These are phyloP conservation scores for Petrophora chlorosata DNA, from an alignment of 2,888 invertebrate species.

Conservation along the genomic window DNA sequence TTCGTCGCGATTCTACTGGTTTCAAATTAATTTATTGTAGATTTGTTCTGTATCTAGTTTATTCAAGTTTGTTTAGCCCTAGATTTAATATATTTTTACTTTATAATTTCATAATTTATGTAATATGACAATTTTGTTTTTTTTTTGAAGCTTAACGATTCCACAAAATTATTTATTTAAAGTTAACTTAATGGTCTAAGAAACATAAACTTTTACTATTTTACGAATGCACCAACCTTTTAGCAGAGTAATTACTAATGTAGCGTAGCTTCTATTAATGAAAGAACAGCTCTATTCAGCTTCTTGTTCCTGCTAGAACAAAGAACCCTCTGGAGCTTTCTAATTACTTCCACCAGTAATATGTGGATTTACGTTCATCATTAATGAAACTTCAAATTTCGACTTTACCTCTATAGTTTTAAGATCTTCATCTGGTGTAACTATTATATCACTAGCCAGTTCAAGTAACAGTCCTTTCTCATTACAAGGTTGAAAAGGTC, in stretches of 20 bases:
- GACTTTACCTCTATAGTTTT: conserved; percentile 26
- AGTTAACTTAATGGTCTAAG: neutral
- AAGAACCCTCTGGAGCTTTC: conserved; percentile 64
- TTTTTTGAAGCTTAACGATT: too few relatives aligned
- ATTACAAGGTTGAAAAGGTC: conserved; percentile 71
- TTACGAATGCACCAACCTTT: conserved; percentile 11
- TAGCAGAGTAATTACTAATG: neutral
- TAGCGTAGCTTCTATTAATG: conserved; percentile 13
- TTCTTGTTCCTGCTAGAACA: conserved; percentile 52
- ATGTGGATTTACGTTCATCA: conserved; percentile 55
- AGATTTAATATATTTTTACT: too few relatives aligned
- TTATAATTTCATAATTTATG: too few relatives aligned
- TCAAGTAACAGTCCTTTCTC: conserved; percentile 63
- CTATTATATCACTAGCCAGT: conserved; percentile 61
- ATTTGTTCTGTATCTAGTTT: too few relatives aligned
- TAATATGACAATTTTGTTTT: too few relatives aligned
- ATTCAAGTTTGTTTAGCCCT: too few relatives aligned
- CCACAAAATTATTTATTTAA: too few relatives aligned
- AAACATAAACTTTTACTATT: neutral
- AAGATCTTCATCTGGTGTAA: conserved; percentile 23
- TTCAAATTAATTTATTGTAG: too few relatives aligned
- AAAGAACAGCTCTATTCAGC: conserved; percentile 26
- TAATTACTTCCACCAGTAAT: conserved; percentile 63
- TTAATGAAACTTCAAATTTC: conserved; percentile 27
- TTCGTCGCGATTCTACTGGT: too few relatives aligned